Conservation (phyloP, 2,797 vertebrate genomes). For the Danio jaintianensis region DNA sequence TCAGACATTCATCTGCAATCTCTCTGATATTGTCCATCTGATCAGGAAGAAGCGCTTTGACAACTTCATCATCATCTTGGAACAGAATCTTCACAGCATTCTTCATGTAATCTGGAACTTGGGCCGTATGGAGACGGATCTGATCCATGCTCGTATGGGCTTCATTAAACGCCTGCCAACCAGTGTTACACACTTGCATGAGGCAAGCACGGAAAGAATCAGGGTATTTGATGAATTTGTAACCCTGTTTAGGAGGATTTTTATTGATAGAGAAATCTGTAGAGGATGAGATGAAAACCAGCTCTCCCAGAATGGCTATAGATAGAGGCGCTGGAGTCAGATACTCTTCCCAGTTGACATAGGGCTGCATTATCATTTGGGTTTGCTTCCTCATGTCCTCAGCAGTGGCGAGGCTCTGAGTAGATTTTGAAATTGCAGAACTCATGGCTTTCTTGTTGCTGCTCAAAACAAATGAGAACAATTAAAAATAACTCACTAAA, state of each 20-base stretch:
- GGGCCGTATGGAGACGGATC: conserved; percentile 52
- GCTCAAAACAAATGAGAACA: neutral
- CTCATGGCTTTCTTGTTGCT: conserved; percentile 28
- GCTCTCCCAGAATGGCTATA: conserved; percentile 61
- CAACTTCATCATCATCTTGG: conserved; percentile 38
- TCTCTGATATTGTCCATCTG: conserved; percentile 50
- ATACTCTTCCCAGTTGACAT: conserved; percentile 64
- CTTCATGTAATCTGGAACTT: conserved; percentile 58
- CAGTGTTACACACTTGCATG: conserved; percentile 64
- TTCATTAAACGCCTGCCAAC: conserved; percentile 64
- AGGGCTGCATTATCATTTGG: conserved; percentile 51
- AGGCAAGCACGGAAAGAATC: conserved; percentile 65
- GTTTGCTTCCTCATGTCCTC: conserved; percentile 46
- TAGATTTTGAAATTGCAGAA: conserved; percentile 14
- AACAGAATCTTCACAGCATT: conserved; percentile 54
- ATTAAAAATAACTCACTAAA: too few species aligned
- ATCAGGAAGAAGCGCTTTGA: conserved; percentile 51
- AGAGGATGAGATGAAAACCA: conserved; percentile 58
- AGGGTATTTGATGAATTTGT: conserved; percentile 58
- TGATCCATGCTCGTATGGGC: conserved; percentile 64
- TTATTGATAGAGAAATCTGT: conserved; percentile 57
- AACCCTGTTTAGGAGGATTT: conserved; percentile 6
- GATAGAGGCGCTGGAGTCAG: conserved; percentile 58
- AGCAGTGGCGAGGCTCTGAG: conserved; percentile 40
- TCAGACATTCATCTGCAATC: conserved; percentile 53